These are phyloP conservation scores for Cervus canadensis DNA, from an alignment of 2,113 vertebrate species.

Conservation along the genomic window DNA sequence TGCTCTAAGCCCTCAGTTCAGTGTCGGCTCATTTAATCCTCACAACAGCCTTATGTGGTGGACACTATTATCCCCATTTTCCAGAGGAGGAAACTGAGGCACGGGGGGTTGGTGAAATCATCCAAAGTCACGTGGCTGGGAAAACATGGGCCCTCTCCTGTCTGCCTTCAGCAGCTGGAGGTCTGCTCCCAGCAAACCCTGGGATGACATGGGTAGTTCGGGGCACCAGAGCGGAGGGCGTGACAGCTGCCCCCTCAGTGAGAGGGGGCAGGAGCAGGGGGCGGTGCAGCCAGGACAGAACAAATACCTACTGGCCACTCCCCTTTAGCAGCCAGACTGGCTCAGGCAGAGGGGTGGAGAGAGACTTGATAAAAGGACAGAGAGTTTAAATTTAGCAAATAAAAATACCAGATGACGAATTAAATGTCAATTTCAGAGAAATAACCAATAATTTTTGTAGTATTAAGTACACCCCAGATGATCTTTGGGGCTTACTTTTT, in stretches of 20 bases:
- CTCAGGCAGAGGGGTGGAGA: neutral
- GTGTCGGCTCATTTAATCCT: neutral
- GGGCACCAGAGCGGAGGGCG: neutral
- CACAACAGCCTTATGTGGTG: neutral
- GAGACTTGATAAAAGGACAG: neutral
- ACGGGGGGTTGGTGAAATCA: neutral
- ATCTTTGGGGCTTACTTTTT: neutral
- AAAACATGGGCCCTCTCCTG: neutral
- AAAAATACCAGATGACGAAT: neutral
- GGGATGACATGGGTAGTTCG: no score
- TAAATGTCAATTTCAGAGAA: neutral
- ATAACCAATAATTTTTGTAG: neutral
- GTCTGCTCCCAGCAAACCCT: neutral
- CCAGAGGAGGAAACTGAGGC: neutral
- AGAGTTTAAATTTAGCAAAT: neutral
- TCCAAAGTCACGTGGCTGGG: neutral
- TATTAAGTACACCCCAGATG: neutral
- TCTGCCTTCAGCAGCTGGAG: neutral
- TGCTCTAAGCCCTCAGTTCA: neutral
- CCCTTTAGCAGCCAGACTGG: neutral
- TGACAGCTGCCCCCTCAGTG: neutral
- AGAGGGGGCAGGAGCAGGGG: neutral
- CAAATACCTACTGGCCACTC: neutral
- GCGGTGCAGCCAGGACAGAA: neutral
- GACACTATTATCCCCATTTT: neutral